Conservation (phyloP, 37 sponge, comb jelly and placozoan genomes). For the Eunapius fragilis region DNA sequence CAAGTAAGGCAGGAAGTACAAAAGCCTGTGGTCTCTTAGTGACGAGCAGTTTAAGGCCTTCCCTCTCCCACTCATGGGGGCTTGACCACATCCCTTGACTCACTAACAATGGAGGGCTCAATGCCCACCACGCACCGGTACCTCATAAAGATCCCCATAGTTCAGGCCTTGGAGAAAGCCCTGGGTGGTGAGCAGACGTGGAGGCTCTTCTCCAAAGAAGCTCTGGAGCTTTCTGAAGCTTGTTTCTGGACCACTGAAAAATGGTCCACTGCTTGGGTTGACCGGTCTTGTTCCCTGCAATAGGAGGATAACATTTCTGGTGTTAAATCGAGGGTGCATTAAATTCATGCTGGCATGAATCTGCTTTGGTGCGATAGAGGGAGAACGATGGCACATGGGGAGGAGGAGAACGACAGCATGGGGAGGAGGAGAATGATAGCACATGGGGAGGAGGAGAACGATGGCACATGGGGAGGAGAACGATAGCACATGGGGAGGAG, state of each 20-base stretch:
- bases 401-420: too few species aligned
- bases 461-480: too few species aligned
- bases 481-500: too few species aligned
- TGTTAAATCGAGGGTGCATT: too few species aligned
- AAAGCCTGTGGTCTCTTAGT: neutral
- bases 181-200: slow-evolving; percentile 36
- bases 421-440: too few species aligned
- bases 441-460: too few species aligned
- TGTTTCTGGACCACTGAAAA: slow-evolving; percentile 9
- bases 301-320: too few species aligned
- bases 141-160: slow-evolving; percentile 44
- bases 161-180: slow-evolving; percentile 57
- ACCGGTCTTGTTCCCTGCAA: neutral
- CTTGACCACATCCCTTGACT: neutral
- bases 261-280: neutral
- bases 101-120: neutral
- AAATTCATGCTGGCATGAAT: too few species aligned
- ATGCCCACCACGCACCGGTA: neutral
- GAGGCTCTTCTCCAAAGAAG: slow-evolving; percentile 73
- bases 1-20: neutral
- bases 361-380: too few species aligned
- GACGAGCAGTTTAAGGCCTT: neutral
- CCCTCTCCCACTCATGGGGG: neutral
- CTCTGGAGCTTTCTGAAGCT: slow-evolving; percentile 62
- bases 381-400: too few species aligned